Percentiles rank a stretch among this genome's conserved stretches.
phyloP scores from a whole-genome alignment of 2,888 invertebrate genomes.

The Teinopalpus imperialis region DNA sequence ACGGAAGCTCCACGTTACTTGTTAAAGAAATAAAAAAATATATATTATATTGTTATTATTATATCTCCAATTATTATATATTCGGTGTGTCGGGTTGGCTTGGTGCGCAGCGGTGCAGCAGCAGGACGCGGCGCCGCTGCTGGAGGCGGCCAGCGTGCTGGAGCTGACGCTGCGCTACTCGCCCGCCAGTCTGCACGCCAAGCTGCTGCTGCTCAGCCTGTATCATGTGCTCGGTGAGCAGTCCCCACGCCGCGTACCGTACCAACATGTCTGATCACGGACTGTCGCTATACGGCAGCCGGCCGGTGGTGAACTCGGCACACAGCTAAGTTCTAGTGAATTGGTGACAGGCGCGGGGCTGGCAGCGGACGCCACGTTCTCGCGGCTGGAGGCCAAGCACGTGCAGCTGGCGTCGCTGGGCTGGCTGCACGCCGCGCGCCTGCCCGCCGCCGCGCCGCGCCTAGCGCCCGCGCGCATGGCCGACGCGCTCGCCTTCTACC shows the following conservation, averaged over 20 bases:
- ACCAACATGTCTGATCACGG: too few species aligned
- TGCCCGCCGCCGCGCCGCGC: slow-evolving; percentile 87
- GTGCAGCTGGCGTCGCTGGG: slow-evolving; percentile 96
- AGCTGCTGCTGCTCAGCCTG: slow-evolving; percentile 90
- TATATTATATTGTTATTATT: too few species aligned
- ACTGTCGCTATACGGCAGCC: too few species aligned
- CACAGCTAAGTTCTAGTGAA: too few species aligned
- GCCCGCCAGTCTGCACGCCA: slow-evolving; percentile 94
- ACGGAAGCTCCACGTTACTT: too few species aligned
- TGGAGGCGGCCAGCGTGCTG: slow-evolving; percentile 85
- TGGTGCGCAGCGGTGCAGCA: slow-evolving; percentile 66
- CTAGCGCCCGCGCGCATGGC: slow-evolving; percentile 87
- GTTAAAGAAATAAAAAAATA: too few species aligned
- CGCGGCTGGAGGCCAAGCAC: slow-evolving; percentile 94
- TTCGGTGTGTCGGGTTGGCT: too few species aligned
- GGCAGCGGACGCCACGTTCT: slow-evolving; percentile 88
- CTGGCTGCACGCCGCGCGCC: slow-evolving; percentile 89
- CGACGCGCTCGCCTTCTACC: slow-evolving; percentile 91
- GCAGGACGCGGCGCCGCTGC: slow-evolving; percentile 77
- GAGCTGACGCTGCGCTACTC: slow-evolving; percentile 88
- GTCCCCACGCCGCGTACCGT: too few species aligned
- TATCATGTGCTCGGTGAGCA: slow-evolving; percentile 88
- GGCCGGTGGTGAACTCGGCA: too few species aligned
- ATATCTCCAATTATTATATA: too few species aligned
- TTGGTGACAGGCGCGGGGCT: slow-evolving; percentile 51